These are phyloP conservation scores for Gerris lacustris DNA, from an alignment of 2,888 invertebrate genomes.

Conservation along the genomic window DNA sequence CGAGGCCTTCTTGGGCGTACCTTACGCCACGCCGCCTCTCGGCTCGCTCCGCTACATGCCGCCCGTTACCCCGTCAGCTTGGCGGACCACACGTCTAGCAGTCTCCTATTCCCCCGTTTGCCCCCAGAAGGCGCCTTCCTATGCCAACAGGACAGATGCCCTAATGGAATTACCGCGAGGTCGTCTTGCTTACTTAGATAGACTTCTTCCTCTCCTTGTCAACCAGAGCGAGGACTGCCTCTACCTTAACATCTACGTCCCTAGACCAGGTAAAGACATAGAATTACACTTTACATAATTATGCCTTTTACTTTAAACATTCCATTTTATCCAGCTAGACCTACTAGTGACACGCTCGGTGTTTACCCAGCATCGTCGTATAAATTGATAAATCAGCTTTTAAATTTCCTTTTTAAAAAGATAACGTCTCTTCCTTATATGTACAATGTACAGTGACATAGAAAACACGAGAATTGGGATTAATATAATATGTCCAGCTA, in stretches of 20 bases:
- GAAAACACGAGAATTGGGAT: too few relatives aligned
- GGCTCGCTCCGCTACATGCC: constrained; percentile 90
- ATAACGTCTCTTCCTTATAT: too few relatives aligned
- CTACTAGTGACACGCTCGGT: too few relatives aligned
- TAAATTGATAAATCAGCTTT: too few relatives aligned
- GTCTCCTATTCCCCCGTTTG: constrained; percentile 76
- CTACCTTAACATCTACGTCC: constrained; percentile 92
- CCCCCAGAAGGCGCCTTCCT: constrained; percentile 59
- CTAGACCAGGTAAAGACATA: constrained; percentile 52
- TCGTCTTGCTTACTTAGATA: constrained; percentile 70
- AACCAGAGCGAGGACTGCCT: constrained; percentile 97
- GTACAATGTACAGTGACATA: too few relatives aligned
- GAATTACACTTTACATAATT: too few relatives aligned
- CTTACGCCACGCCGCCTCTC: constrained; percentile 83
- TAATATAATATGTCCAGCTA: too few relatives aligned
- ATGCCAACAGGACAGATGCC: constrained; percentile 39
- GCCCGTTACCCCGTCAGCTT: constrained; percentile 80
- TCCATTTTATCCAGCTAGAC: too few relatives aligned
- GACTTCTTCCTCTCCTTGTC: constrained; percentile 66
- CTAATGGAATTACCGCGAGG: constrained; percentile 67
- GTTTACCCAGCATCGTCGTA: too few relatives aligned
- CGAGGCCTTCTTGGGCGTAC: constrained; percentile 85
- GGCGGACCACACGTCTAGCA: constrained; percentile 67
- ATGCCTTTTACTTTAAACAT: too few relatives aligned
- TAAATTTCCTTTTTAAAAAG: too few relatives aligned